These are phyloP conservation scores for Tiliacea citrago DNA, from an alignment of 2,888 invertebrate species.

Conservation along the genomic window DNA sequence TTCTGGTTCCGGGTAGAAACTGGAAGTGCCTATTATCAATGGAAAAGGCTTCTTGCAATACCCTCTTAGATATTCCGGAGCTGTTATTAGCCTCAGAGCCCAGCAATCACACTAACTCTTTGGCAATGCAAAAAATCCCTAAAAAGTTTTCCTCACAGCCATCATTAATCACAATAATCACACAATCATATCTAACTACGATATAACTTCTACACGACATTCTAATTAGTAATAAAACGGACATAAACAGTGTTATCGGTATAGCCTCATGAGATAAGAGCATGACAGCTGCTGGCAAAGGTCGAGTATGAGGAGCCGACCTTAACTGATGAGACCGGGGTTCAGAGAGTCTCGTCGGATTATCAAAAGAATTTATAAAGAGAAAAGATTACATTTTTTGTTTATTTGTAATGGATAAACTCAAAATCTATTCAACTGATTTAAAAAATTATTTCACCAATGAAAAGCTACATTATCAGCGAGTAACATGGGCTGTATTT, in stretches of 20 bases:
- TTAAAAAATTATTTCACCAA: no score
- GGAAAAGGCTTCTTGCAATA: not conserved
- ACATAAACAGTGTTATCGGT: slow-evolving; percentile 48
- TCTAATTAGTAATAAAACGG: slow-evolving; percentile 49
- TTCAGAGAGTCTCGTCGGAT: no score
- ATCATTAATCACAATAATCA: slow-evolving; percentile 21
- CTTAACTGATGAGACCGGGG: slow-evolving; percentile 26
- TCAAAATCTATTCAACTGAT: no score
- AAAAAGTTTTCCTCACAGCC: not conserved
- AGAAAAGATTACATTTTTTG: no score
- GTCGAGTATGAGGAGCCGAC: slow-evolving; percentile 29
- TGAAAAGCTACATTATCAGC: no score
- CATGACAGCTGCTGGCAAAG: slow-evolving; percentile 31
- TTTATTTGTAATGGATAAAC: no score
- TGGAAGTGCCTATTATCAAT: not conserved
- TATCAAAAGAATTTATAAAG: no score
- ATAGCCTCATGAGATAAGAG: slow-evolving; percentile 24
- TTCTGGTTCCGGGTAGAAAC: not conserved
- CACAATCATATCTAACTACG: slow-evolving; percentile 10
- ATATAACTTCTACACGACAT: slow-evolving; percentile 19
- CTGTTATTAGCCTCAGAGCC: no score
- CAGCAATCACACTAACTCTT: not conserved
- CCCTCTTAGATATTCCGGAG: not conserved
- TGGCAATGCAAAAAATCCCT: not conserved
- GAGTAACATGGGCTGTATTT: no score